Evolutionary conservation across 2,113 vertebrate genomes (phyloP).

Genomic region (Hippolais icterina): DNA sequence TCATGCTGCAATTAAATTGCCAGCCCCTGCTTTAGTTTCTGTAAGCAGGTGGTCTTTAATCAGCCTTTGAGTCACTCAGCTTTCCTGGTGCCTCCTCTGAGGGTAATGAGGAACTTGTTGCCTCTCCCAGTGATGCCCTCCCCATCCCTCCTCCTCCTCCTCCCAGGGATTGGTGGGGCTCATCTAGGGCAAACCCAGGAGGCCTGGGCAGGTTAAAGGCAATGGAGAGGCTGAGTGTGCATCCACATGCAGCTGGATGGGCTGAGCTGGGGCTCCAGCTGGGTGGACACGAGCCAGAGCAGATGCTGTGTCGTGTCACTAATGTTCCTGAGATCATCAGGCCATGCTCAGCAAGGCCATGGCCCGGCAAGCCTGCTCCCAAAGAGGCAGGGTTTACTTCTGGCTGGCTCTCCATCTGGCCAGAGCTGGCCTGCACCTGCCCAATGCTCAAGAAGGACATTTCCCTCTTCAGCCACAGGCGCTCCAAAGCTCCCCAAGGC

Average conservation of each 20-base stretch:
- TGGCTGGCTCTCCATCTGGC: background rate
- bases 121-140: background rate
- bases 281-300: background rate
- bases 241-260: background rate
- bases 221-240: rapidly evolving
- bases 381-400: background rate
- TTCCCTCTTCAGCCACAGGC: background rate
- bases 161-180: rapidly evolving
- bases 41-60: conserved; percentile 44
- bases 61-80: background rate
- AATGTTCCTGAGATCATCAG: background rate
- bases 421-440: background rate
- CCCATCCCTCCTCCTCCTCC: background rate
- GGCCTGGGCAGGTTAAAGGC: background rate
- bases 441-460: background rate
- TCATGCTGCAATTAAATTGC: conserved; percentile 28
- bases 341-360: background rate
- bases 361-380: rapidly evolving
- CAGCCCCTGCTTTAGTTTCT: background rate
- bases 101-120: background rate
- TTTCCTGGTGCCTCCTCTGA: rapidly evolving
- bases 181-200: background rate
- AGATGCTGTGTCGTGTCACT: rapidly evolving
- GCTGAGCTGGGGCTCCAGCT: background rate
- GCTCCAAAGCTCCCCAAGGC: background rate